Evolutionary conservation across 2,888 invertebrate species (phyloP).

Genomic region (Ormia ochracea): DNA sequence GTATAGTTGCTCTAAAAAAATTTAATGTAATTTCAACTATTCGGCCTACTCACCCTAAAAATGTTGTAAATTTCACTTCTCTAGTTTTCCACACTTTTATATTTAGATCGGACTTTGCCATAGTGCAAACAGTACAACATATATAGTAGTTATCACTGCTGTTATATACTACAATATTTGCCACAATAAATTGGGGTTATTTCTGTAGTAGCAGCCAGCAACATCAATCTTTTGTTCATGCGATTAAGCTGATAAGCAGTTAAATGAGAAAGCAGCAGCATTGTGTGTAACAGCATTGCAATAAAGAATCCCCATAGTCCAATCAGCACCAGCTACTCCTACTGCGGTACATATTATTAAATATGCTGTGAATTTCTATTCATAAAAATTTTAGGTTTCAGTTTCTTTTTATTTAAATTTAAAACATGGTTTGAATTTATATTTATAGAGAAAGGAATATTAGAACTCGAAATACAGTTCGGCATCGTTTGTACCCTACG

Average conservation of each 20-base stretch:
- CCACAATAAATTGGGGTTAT: slow-evolving; percentile 11
- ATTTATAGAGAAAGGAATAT: not conserved
- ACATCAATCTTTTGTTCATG: slow-evolving; percentile 72
- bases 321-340: not conserved
- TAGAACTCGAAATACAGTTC: too few relatives aligned
- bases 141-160: slow-evolving; percentile 20
- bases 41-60: too few relatives aligned
- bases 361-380: not conserved
- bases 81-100: not conserved
- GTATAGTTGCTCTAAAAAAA: too few relatives aligned
- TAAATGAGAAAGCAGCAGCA: slow-evolving; percentile 68
- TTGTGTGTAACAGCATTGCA: slow-evolving; percentile 27
- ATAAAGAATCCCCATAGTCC: slow-evolving; percentile 9
- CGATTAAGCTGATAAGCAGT: slow-evolving; percentile 72
- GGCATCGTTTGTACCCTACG: too few relatives aligned
- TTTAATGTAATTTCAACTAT: too few relatives aligned
- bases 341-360: not conserved
- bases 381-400: slow-evolving; percentile 34
- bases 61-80: not conserved
- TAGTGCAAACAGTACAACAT: slow-evolving; percentile 20
- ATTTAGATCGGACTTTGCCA: not conserved
- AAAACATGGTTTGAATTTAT: not conserved
- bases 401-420: slow-evolving; percentile 15
- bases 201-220: slow-evolving; percentile 44
- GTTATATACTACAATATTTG: slow-evolving; percentile 20